These are phyloP conservation scores for Drosophila obscura DNA, from an alignment of 1,140 invertebrate genomes.

Conservation along the genomic window DNA sequence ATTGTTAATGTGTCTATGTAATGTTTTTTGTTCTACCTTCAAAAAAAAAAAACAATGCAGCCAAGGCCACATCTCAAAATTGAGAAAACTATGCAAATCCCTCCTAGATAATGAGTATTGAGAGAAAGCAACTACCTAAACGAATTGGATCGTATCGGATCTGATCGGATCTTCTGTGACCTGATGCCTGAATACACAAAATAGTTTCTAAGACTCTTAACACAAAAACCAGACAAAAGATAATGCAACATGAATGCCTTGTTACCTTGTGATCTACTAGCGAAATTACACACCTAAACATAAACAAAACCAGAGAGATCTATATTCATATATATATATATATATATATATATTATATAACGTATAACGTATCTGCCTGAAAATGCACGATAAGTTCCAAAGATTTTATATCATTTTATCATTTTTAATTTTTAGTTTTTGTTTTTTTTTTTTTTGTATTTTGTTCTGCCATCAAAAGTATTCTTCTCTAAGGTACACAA, in stretches of 20 bases:
- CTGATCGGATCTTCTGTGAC: conserved; percentile 11
- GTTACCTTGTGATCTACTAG: conserved; percentile 59
- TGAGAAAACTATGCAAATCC: conserved; percentile 41
- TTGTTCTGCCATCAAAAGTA: neutral
- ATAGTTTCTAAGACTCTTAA: conserved; percentile 36
- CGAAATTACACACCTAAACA: conserved; percentile 30
- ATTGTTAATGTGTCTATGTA: conserved; percentile 7
- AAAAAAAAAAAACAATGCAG: neutral
- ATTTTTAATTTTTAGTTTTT: conserved; percentile 5
- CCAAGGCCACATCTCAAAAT: conserved; percentile 22
- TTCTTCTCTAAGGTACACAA: neutral
- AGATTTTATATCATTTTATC: conserved; percentile 2
- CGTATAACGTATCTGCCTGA: conserved; percentile 24
- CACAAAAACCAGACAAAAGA: conserved; percentile 36
- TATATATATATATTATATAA: conserved; percentile 8
- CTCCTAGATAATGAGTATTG: conserved; percentile 49
- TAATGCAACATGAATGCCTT: conserved; percentile 40
- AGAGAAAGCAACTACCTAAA: conserved; percentile 30
- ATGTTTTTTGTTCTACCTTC: conserved; percentile 23
- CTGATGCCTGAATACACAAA: conserved; percentile 10
- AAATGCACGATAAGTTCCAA: conserved; percentile 23
- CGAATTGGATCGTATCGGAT: conserved; percentile 14
- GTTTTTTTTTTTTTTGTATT: neutral
- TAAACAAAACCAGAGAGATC: conserved; percentile 20
- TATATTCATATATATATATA: conserved; percentile 31